Percentiles rank a stretch among this genome's conserved stretches.
Evolutionary conservation across 2,888 invertebrate genomes (phyloP).

Genomic region (Tortricodes alternella): DNA sequence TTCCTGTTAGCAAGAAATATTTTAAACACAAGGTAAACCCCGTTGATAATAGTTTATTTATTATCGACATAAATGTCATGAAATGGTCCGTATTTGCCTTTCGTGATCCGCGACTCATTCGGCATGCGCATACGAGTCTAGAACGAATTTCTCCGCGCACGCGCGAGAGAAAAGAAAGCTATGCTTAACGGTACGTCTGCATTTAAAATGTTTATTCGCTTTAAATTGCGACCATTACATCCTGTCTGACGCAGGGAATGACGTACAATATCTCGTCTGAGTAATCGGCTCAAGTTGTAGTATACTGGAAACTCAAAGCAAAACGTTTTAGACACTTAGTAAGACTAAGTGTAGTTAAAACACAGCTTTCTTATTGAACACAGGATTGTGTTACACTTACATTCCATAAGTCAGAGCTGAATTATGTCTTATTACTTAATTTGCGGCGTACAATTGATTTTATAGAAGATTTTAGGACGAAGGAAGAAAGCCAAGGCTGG

Average conservation of each 20-base stretch:
- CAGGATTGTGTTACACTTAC: too few species aligned
- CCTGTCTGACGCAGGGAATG: neutral
- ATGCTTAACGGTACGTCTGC: constrained; percentile 63
- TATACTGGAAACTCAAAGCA: too few species aligned
- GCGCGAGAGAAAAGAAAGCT: constrained; percentile 68
- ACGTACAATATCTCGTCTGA: neutral
- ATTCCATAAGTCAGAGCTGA: too few species aligned
- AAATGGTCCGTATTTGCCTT: constrained; percentile 37
- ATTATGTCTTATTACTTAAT: too few species aligned
- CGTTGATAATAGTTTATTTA: neutral
- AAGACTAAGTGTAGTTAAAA: too few species aligned
- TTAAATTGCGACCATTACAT: neutral
- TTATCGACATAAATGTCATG: neutral
- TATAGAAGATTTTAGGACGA: too few species aligned
- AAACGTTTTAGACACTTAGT: too few species aligned
- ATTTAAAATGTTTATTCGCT: constrained; percentile 15
- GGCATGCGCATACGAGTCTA: constrained; percentile 40
- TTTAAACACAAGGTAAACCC: neutral
- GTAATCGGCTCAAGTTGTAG: too few species aligned
- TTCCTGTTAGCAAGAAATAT: neutral
- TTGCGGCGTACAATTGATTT: too few species aligned
- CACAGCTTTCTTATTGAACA: too few species aligned
- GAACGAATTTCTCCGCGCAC: constrained; percentile 50
- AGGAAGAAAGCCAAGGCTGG: too few species aligned
- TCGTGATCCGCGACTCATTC: constrained; percentile 43